Conservation (phyloP, 2,113 vertebrate species). For the Halichoerus grypus region DNA sequence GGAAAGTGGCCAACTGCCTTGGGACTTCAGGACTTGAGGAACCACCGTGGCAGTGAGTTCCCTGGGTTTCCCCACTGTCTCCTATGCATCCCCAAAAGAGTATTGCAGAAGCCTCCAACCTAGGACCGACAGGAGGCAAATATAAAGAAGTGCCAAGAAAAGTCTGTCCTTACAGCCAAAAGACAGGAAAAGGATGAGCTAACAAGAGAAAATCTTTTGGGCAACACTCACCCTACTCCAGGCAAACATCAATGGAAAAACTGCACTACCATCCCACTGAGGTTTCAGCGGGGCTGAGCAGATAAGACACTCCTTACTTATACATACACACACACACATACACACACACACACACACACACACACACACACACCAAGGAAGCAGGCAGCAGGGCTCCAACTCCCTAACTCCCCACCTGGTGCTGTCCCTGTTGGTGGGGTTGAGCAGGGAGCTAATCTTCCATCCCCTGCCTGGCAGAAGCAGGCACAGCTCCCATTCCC, state of each 20-base stretch:
- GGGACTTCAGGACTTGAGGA: background rate
- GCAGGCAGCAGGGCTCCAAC: background rate
- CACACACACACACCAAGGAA: background rate
- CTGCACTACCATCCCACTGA: background rate
- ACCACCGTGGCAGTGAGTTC: background rate
- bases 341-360: background rate
- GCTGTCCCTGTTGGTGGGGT: background rate
- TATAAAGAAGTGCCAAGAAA: background rate
- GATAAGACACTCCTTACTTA: background rate
- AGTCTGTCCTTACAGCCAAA: background rate
- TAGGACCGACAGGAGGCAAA: background rate
- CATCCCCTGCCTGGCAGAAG: background rate
- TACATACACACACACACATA: background rate
- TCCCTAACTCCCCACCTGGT: background rate
- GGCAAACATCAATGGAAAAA: conserved; percentile 15
- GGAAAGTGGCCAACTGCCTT: background rate
- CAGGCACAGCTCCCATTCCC: background rate
- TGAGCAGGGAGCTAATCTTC: background rate
- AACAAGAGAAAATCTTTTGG: background rate
- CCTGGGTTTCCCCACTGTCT: background rate
- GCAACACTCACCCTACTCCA: background rate
- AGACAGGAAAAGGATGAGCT: background rate
- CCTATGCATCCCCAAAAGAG: background rate
- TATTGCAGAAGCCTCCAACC: background rate
- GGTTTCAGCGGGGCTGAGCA: background rate